phyloP scores from a whole-genome alignment of 2,113 vertebrate species.

The Morone chrysops region DNA sequence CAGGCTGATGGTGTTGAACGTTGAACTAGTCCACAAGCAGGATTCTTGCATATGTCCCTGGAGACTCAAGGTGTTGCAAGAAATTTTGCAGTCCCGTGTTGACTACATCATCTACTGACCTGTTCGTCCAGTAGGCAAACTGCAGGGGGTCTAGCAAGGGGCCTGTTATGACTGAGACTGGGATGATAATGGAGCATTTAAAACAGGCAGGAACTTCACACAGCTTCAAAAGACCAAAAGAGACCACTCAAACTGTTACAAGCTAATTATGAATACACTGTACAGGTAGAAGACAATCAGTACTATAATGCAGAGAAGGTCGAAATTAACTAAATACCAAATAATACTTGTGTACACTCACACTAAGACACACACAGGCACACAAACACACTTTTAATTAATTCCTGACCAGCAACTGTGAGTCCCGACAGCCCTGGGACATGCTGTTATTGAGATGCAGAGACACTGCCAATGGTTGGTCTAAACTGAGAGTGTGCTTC shows the following conservation, averaged over 20 bases:
- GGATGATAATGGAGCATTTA: too few relatives aligned
- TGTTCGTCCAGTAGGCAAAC: too few relatives aligned
- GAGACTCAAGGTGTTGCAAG: too few relatives aligned
- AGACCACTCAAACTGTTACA: not conserved
- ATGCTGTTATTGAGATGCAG: slow-evolving; percentile 64
- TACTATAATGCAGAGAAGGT: not conserved
- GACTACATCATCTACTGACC: too few relatives aligned
- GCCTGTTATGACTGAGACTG: too few relatives aligned
- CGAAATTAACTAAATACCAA: not conserved
- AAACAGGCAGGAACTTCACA: too few relatives aligned
- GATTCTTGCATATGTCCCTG: too few relatives aligned
- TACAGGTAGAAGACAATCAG: not conserved
- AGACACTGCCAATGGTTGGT: slow-evolving; percentile 47
- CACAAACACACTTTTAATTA: slow-evolving; percentile 43
- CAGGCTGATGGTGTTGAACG: too few relatives aligned
- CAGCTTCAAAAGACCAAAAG: not conserved
- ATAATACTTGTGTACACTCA: not conserved
- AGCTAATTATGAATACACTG: not conserved
- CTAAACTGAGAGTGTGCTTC: slow-evolving; percentile 40
- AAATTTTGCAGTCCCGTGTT: too few relatives aligned
- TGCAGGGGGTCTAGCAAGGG: too few relatives aligned
- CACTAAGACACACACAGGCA: slow-evolving; percentile 5
- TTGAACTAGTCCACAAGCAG: too few relatives aligned
- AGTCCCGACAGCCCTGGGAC: slow-evolving; percentile 49
- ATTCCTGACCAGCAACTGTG: slow-evolving; percentile 48